A percentile compares a stretch with the other conserved stretches of the same genome.
phyloP scores from a whole-genome alignment of 2,797 vertebrate species.

The Anableps anableps region DNA sequence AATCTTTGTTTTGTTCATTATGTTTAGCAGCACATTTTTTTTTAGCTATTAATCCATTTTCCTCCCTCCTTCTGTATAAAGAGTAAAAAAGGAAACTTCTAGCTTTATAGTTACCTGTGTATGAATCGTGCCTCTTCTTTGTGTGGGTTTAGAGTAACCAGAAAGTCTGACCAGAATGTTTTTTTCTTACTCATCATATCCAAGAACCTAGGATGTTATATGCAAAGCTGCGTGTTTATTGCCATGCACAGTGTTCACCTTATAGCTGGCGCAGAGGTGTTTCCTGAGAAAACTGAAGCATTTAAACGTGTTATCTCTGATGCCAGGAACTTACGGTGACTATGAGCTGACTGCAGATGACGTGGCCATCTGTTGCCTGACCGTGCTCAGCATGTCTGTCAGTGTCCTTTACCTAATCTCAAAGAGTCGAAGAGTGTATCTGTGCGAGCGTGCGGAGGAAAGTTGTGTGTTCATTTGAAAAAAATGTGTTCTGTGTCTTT shows the following conservation, averaged over 20 bases:
- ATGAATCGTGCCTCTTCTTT: constrained; percentile 51
- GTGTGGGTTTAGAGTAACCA: constrained; percentile 28
- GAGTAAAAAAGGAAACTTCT: constrained; percentile 8
- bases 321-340: constrained; percentile 36
- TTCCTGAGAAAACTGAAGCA: constrained; percentile 50
- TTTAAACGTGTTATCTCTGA: constrained; percentile 50
- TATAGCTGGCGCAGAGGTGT: constrained; percentile 38
- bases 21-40: background rate
- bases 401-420: constrained; percentile 37
- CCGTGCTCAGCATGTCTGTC: constrained; percentile 30
- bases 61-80: background rate
- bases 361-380: constrained; percentile 44
- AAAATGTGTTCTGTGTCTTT: constrained; percentile 50
- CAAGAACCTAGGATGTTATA: constrained; percentile 42
- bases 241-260: constrained; percentile 29
- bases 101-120: constrained; percentile 14
- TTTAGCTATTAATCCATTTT: background rate
- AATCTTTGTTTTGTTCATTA: constrained; percentile 1
- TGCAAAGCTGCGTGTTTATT: constrained; percentile 49
- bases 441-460: constrained; percentile 4
- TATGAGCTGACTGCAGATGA: constrained; percentile 28
- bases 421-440: constrained; percentile 30
- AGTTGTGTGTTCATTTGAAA: constrained; percentile 42
- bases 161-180: constrained; percentile 35
- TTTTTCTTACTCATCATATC: constrained; percentile 27